phyloP scores from a whole-genome alignment of 2,797 vertebrate species.

The Parauchenoglanis punctatus region DNA sequence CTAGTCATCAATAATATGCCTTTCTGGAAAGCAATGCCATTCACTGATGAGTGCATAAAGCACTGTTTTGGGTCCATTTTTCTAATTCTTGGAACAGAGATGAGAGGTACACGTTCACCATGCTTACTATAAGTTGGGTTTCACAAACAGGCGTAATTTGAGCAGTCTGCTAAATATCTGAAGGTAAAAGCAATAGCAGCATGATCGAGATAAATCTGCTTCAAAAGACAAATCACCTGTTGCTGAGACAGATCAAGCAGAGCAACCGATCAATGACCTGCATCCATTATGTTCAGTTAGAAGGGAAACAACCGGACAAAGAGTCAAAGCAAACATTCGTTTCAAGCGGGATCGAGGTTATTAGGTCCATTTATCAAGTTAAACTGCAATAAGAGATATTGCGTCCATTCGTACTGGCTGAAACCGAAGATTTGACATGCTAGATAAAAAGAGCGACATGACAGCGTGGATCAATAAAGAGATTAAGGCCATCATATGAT shows the following conservation, averaged over 20 bases:
- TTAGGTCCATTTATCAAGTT: slow-evolving; percentile 56
- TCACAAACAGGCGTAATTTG: slow-evolving; percentile 40
- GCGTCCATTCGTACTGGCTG: slow-evolving; percentile 45
- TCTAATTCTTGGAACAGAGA: background rate
- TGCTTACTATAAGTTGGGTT: background rate
- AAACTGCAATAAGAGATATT: slow-evolving; percentile 54
- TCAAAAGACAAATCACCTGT: slow-evolving; percentile 51
- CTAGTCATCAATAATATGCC: background rate
- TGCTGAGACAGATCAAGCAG: slow-evolving; percentile 41
- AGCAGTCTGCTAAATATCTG: slow-evolving; percentile 46
- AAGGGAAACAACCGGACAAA: slow-evolving; percentile 43
- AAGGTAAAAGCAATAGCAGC: slow-evolving; percentile 38
- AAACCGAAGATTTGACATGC: slow-evolving; percentile 41
- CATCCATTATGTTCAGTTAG: slow-evolving; percentile 42
- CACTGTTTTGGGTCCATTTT: background rate
- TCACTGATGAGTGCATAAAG: background rate
- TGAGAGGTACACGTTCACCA: background rate
- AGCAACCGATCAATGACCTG: slow-evolving; percentile 52
- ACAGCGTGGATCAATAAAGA: slow-evolving; percentile 38
- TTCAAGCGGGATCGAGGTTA: slow-evolving; percentile 46
- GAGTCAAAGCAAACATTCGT: slow-evolving; percentile 40
- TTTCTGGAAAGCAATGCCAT: background rate
- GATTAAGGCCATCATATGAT: slow-evolving; percentile 48
- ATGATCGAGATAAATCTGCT: slow-evolving; percentile 44
- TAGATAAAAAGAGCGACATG: slow-evolving; percentile 43